A percentile compares a stretch with the other conserved stretches of the same genome.
phyloP scores from a whole-genome alignment of 2,888 invertebrate species.

The Arge pagana region DNA sequence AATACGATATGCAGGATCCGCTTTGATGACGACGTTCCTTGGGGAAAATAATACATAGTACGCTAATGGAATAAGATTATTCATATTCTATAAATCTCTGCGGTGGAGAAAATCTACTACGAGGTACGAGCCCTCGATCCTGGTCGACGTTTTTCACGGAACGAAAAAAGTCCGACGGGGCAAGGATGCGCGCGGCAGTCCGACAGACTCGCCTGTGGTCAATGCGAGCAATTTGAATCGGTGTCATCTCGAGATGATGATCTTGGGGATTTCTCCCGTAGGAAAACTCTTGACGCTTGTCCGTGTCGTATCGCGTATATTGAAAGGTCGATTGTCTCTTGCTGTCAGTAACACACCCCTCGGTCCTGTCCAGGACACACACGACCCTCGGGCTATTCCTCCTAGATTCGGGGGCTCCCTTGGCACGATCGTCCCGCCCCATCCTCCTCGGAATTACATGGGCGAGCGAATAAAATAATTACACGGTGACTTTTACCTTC shows the following conservation, averaged over 20 bases:
- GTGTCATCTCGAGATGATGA: too few species aligned
- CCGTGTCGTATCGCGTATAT: too few species aligned
- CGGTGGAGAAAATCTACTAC: too few species aligned
- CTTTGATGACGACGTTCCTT: conserved; percentile 52
- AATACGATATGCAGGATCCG: conserved; percentile 54
- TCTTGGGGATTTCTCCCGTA: too few species aligned
- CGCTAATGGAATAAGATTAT: conserved; percentile 54
- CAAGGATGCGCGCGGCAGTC: too few species aligned
- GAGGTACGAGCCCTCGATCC: too few species aligned
- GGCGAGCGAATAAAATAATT: conserved; percentile 57
- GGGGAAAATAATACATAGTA: conserved; percentile 51
- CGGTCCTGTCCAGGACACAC: conserved; percentile 55
- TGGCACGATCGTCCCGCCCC: conserved; percentile 27
- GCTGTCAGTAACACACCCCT: conserved; percentile 58
- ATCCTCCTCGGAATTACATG: conserved; percentile 49
- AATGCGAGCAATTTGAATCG: too few species aligned
- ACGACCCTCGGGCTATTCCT: conserved; percentile 47
- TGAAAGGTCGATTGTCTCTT: conserved; percentile 57
- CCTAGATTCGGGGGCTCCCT: conserved; percentile 36
- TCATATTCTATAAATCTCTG: too few species aligned
- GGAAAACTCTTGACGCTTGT: too few species aligned
- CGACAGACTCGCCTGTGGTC: too few species aligned
- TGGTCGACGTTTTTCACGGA: too few species aligned
- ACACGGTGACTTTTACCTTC: conserved; percentile 33
- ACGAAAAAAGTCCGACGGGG: too few species aligned